Percentiles rank a stretch among this genome's conserved stretches.
Conservation (phyloP, 2,113 vertebrate species). For the Addax nasomaculatus region DNA sequence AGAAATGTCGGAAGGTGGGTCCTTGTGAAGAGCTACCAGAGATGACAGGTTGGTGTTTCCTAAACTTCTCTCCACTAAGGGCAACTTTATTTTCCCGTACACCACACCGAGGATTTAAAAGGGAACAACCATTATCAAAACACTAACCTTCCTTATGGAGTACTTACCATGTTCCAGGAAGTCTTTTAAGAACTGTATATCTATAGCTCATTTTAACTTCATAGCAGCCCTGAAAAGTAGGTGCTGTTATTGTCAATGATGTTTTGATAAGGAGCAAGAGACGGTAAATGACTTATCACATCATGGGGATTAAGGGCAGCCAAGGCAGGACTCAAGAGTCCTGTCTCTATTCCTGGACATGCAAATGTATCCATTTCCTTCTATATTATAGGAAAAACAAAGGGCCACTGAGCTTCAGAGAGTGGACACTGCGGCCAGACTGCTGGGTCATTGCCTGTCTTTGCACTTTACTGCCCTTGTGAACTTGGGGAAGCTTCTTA, state of each 20-base stretch:
- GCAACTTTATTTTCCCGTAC: too few relatives aligned
- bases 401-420: background rate
- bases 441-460: background rate
- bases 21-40: too few relatives aligned
- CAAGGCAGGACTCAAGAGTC: fast-evolving
- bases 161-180: background rate
- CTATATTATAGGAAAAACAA: fast-evolving
- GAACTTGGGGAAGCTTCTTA: background rate
- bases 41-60: background rate
- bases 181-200: background rate
- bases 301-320: too few relatives aligned
- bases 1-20: too few relatives aligned
- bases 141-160: background rate
- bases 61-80: background rate
- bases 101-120: background rate
- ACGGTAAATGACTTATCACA: background rate
- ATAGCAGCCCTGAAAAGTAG: fast-evolving
- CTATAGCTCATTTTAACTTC: background rate
- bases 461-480: too few relatives aligned
- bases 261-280: background rate
- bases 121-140: too few relatives aligned
- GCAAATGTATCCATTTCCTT: background rate
- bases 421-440: fast-evolving
- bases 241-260: background rate
- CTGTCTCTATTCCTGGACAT: background rate